Base-by-base conservation (phyloP, 2,113 vertebrate species). In the Phylloscopus trochilus region DNA sequence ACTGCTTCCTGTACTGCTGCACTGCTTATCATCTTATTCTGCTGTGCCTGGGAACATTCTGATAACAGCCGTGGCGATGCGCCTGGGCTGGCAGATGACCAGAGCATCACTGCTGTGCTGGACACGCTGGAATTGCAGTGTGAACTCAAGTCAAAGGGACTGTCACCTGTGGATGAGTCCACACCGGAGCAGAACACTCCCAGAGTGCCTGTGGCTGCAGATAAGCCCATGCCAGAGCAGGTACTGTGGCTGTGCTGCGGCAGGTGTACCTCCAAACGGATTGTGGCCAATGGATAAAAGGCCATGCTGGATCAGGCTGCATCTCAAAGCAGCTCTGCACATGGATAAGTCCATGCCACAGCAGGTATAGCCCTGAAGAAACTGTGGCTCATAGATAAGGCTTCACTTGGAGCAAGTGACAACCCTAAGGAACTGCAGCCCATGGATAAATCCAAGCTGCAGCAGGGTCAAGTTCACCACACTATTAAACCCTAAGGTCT, bases 61-160 rank as follows among this genome's bases (percentile, higher is more conserved):
- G 46, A 15, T 59, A 82, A n/a, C 37, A 89, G 77, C 8, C 4
- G 6, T 8, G 37, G 52, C 1, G 0, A 66, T 16, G 22, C 0
- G 7, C 68, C 79, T 83, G 41, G 35, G 72, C 63, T 83, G 63
- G 35, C 63, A 43, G 26, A 33, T 23, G 35, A 68, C 55, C 56
- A 83, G 41, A 62, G 41, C 26, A 24, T 28, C 3, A 0, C 31
- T 33, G 35, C 63, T 55, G 18, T 15, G 70, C 21, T 62, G 63
- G 30, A 37, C 55, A 56, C 35, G 17, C 27, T 70, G 56, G 72
- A 56, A 77, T 49, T 49, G 41, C 49, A 27, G 12, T 4, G 13
- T 44, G 31, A 58, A 70, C 35, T 33, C 63, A 37, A 56, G 31
- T 16, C 56, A 63, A 49, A 83, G 41, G 22, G 47, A 77, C 18